Evolutionary conservation across 2,113 vertebrate species (phyloP).

Genomic region (Holacanthus passer): DNA sequence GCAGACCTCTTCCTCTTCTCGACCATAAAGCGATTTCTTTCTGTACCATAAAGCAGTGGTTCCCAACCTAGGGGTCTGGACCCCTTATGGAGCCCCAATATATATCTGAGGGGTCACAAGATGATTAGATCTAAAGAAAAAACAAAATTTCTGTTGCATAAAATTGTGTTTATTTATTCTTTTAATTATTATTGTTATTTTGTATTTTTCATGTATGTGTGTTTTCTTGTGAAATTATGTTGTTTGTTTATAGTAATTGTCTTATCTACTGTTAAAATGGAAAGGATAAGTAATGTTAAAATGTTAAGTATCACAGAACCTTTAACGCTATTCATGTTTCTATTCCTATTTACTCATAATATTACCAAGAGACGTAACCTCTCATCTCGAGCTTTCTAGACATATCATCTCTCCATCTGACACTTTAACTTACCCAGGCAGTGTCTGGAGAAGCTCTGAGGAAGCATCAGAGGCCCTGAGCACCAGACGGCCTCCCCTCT

Average conservation of each 20-base stretch:
- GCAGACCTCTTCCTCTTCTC: not conserved
- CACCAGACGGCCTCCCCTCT: conserved; percentile 48
- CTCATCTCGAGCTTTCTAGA: conserved; percentile 12
- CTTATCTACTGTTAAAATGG: not conserved
- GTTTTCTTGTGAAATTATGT: not conserved
- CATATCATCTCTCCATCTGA: conserved; percentile 31
- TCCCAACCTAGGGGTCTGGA: not conserved
- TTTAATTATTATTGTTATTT: not conserved
- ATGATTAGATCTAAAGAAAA: not conserved
- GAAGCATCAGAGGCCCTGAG: conserved; percentile 42
- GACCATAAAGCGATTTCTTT: not conserved
- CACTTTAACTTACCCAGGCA: conserved; percentile 48
- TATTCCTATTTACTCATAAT: not conserved
- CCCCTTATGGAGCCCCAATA: not conserved
- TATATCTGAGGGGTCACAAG: not conserved
- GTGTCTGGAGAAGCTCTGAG: conserved; percentile 53
- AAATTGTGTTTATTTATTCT: not conserved
- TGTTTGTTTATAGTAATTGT: not conserved
- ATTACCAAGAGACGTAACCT: conserved; percentile 6
- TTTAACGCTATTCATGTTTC: conserved; percentile 6
- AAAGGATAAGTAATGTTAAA: conserved; percentile 5
- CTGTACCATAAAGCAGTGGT: not conserved
- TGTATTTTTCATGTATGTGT: no score
- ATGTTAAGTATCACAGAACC: conserved; percentile 1
- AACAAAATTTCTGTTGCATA: not conserved